phyloP scores from a whole-genome alignment of 1,140 invertebrate genomes.

The Aricia agestis region DNA sequence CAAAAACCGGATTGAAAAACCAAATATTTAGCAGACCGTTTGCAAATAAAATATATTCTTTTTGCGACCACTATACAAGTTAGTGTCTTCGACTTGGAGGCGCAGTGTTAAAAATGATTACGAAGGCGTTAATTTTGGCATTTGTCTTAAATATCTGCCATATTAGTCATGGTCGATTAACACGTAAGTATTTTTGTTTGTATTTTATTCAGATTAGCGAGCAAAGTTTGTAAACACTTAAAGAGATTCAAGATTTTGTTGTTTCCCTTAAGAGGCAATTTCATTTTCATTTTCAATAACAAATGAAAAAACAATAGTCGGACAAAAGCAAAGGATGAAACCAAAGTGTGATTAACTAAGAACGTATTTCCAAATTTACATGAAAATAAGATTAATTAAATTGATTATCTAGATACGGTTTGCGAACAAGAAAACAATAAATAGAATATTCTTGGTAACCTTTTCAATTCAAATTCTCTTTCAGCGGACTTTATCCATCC shows the following conservation, averaged over 20 bases:
- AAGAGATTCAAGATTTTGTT: no score
- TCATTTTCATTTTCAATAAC: no score
- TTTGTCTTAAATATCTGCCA: not conserved
- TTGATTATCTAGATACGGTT: no score
- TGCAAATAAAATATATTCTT: not conserved
- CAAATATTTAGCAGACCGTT: not conserved
- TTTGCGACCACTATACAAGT: not conserved
- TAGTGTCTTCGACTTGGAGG: no score
- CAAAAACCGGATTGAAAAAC: not conserved
- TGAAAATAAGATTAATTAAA: no score
- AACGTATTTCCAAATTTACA: no score
- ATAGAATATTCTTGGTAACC: not conserved
- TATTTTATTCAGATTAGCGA: not conserved
- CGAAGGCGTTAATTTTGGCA: not conserved
- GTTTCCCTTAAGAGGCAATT: no score
- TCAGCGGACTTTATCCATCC: conserved; percentile 17
- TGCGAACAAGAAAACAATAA: no score
- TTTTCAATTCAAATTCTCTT: not conserved
- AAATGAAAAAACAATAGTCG: no score
- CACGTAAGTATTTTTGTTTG: conserved; percentile 10
- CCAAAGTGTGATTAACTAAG: no score
- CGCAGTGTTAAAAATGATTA: not conserved
- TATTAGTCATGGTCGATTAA: not conserved
- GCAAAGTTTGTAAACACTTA: not conserved
- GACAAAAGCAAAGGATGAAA: no score